phyloP scores from a whole-genome alignment of 2,888 invertebrate species.

The Trachelus stipa region DNA sequence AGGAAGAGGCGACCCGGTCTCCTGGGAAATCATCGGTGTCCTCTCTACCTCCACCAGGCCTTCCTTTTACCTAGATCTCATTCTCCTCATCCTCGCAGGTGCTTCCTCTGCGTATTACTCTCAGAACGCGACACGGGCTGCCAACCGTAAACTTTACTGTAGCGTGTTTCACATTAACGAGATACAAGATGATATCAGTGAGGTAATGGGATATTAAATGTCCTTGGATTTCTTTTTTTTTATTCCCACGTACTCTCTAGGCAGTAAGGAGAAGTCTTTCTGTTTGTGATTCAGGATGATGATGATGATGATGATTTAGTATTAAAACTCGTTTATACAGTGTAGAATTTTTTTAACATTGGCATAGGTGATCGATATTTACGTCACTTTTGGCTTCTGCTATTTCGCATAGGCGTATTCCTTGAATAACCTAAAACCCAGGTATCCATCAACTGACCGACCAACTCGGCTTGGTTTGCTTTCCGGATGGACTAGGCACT shows the following conservation, averaged over 20 bases:
- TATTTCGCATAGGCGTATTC: not conserved
- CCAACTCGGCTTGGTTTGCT: not conserved
- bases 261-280: not conserved
- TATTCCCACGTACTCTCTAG: not conserved
- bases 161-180: not conserved
- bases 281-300: not conserved
- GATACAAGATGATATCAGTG: not conserved
- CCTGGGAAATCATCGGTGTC: conserved; percentile 60
- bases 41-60: conserved; percentile 32
- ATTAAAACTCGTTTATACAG: not conserved
- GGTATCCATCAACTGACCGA: not conserved
- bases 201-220: not conserved
- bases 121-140: not conserved
- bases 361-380: not conserved
- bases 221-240: not conserved
- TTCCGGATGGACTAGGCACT: not conserved
- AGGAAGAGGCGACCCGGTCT: conserved; percentile 35
- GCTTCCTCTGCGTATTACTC: conserved; percentile 2
- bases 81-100: not conserved
- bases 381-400: not conserved
- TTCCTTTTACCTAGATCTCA: conserved; percentile 16
- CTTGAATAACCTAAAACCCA: not conserved
- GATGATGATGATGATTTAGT: not conserved
- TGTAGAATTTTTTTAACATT: not conserved
- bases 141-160: conserved; percentile 17